Evolutionary conservation across 2,797 vertebrate genomes (phyloP).

Genomic region (Syngnathus rostellatus): DNA sequence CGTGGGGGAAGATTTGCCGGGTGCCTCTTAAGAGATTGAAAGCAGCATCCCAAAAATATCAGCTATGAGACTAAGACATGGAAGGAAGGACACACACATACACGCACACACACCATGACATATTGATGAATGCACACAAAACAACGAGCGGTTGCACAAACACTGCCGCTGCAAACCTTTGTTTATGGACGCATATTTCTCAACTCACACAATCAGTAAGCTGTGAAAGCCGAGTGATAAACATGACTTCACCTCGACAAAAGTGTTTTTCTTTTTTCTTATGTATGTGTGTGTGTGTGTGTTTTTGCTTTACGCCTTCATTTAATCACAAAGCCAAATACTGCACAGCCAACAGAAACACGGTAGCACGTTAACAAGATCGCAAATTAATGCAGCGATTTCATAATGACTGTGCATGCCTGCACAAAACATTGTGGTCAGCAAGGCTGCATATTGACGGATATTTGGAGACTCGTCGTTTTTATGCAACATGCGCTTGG

Average conservation of each 20-base stretch:
- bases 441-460: background rate
- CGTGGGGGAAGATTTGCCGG: no score
- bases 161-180: conserved; percentile 17
- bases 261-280: conserved; percentile 5
- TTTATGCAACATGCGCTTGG: background rate
- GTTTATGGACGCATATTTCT: conserved; percentile 23
- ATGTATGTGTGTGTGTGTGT: no score
- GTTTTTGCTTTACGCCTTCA: conserved; percentile 4
- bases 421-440: conserved; percentile 5
- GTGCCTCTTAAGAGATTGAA: no score
- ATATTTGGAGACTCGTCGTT: background rate
- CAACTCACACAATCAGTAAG: conserved; percentile 16
- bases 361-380: conserved; percentile 1
- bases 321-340: background rate
- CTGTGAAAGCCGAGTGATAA: conserved; percentile 9
- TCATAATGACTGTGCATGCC: background rate
- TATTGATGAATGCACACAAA: background rate
- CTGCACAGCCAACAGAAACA: conserved; percentile 6
- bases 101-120: conserved; percentile 2
- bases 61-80: conserved; percentile 25
- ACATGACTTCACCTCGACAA: conserved; percentile 11
- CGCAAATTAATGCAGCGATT: conserved; percentile 3
- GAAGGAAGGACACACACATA: conserved; percentile 41
- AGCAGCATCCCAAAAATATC: no score
- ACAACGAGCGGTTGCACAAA: conserved; percentile 17